Evolutionary conservation across 2,113 vertebrate genomes (phyloP), one percentile per base, ranked within the genome.

Genomic region (Strigops habroptila): DNA sequence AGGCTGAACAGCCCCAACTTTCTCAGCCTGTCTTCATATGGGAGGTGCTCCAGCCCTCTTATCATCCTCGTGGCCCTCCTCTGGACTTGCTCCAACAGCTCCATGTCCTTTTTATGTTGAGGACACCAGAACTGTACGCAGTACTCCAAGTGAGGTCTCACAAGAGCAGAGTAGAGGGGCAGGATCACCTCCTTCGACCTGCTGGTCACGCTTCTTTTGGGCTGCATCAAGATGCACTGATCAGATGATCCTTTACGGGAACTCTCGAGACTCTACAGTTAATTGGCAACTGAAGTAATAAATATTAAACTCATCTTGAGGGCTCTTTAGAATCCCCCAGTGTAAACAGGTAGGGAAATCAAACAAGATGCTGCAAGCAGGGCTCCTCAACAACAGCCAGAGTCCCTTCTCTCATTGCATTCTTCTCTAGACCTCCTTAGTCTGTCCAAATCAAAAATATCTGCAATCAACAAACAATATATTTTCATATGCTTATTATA

Each of bases 401-500:
- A 8, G 18, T 52, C 15, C 37, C 6, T 60, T 60, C 74, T 49
- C 41, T 57, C 48, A 31, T 68, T 71, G 82, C 22, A 35, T 55
- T 62, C 49, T 86, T 59, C 76, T 81, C 55, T 17, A 79, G 49
- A 80, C 28, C 14, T 57, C 53, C 62, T 92, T 30, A 84, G 35
- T 49, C 70, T 65, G 16, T 18, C n/a, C 18, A 59, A 92, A 69
- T 65, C 8, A 95, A 93, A 94, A 94, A 84, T 80, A 86, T 82
- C 79, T 92, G 62, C 76, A 77, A 49, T 37, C 23, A 65, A 82
- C 76, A 80, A 80, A n/a, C 37, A 90, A 75, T 79, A 89, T 73
- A 18, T 93, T 93, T 95, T 94, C 89, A 87, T 57, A 92, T 53
- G 77, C 63, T 87, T 95, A 84, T 94, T 93, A 89, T 39, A 85